Conservation (phyloP, 2,113 vertebrate genomes). For the Passer montanus region DNA sequence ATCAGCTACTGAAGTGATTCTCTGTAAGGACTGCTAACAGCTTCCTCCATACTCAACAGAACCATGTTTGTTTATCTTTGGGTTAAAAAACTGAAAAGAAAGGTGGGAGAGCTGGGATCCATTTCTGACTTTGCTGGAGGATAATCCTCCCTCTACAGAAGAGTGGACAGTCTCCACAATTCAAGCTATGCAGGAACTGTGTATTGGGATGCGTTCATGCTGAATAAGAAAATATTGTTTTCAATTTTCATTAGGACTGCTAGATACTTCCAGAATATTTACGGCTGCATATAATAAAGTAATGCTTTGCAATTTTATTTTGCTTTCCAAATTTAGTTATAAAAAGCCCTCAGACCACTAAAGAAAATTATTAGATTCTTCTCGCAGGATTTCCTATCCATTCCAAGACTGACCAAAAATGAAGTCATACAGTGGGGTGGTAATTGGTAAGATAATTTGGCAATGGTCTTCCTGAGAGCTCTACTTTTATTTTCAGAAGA, state of each 20-base stretch:
- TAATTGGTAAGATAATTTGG: background rate
- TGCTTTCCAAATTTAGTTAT: background rate
- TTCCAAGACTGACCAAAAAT: background rate
- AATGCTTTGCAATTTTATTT: background rate
- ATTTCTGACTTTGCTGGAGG: background rate
- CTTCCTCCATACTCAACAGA: background rate
- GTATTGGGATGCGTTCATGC: background rate
- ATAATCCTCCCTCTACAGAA: background rate
- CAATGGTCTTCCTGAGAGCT: background rate
- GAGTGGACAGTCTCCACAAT: background rate
- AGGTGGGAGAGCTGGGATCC: background rate
- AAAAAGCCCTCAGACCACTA: background rate
- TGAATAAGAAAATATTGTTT: background rate
- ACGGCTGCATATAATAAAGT: background rate
- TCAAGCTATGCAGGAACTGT: background rate
- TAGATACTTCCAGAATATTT: background rate
- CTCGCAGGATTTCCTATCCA: background rate
- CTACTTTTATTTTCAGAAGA: slow-evolving; percentile 36
- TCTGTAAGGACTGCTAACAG: background rate
- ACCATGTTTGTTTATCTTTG: background rate
- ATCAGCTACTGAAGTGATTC: background rate
- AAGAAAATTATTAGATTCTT: background rate
- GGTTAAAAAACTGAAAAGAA: background rate
- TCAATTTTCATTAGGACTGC: background rate
- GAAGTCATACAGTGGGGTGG: background rate